These are phyloP conservation scores for Busseola fusca DNA, from an alignment of 2,888 invertebrate genomes.

Conservation along the genomic window DNA sequence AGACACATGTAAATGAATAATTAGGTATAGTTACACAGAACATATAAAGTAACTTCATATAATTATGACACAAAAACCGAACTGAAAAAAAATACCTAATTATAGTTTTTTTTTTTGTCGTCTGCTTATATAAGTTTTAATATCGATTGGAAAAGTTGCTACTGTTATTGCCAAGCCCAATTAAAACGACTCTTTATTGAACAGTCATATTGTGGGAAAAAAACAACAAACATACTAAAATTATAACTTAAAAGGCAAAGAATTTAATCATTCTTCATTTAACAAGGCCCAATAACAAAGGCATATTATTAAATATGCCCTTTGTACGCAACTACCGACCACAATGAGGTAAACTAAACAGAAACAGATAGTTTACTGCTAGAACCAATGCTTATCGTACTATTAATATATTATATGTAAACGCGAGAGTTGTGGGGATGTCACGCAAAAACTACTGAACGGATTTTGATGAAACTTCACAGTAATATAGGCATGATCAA, in stretches of 20 bases:
- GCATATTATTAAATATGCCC: background rate
- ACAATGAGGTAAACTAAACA: background rate
- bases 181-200: too few relatives aligned
- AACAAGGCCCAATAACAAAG: background rate
- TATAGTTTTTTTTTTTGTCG: background rate
- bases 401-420: too few relatives aligned
- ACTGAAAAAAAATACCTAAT: background rate
- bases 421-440: too few relatives aligned
- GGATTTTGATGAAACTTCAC: background rate
- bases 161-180: background rate
- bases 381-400: too few relatives aligned
- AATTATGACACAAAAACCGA: background rate
- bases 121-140: background rate
- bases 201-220: background rate
- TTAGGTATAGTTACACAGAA: background rate
- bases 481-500: background rate
- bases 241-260: background rate
- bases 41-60: background rate
- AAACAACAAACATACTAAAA: background rate
- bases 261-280: background rate
- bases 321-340: too few relatives aligned
- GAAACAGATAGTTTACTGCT: background rate
- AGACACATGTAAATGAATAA: background rate
- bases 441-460: background rate
- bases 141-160: background rate